Evolutionary conservation across 2,113 vertebrate genomes (phyloP).

Genomic region (Syrmaticus mikado): DNA sequence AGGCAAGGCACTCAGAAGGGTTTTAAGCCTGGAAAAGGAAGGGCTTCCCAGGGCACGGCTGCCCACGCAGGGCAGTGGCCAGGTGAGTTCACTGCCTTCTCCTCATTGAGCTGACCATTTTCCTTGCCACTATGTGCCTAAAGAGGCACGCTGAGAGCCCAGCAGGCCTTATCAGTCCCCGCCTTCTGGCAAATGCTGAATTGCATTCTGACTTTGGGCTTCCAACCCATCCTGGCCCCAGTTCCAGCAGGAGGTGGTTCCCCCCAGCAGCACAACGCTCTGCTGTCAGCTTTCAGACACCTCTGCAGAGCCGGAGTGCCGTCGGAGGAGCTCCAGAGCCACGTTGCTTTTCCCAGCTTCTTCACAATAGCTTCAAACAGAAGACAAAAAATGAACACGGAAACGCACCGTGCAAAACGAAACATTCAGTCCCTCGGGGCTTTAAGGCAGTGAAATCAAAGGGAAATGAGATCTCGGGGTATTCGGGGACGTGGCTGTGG

Average conservation of each 20-base stretch:
- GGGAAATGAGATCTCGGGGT: not conserved
- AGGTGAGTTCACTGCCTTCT: not conserved
- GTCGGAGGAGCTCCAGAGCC: not conserved
- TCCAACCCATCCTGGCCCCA: not conserved
- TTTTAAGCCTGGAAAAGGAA: not conserved
- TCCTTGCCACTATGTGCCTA: not conserved
- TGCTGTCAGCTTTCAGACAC: not conserved
- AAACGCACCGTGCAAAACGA: not conserved
- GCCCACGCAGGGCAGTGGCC: not conserved
- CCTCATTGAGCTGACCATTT: not conserved
- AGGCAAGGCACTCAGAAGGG: not conserved
- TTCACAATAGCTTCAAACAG: not conserved
- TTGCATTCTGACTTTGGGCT: not conserved
- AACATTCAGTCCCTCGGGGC: not conserved
- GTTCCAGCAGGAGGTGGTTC: not conserved
- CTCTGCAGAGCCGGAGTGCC: not conserved
- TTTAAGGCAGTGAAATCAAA: constrained; percentile 18
- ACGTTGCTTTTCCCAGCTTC: not conserved
- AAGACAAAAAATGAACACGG: not conserved
- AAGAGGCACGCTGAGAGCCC: fast-evolving
- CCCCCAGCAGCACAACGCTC: not conserved
- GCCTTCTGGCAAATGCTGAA: not conserved
- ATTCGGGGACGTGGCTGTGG: not conserved
- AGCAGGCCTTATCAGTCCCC: fast-evolving
- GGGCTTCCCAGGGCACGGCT: not conserved